phyloP scores from a whole-genome alignment of 1,140 invertebrate species.

The Cydia pomonella region DNA sequence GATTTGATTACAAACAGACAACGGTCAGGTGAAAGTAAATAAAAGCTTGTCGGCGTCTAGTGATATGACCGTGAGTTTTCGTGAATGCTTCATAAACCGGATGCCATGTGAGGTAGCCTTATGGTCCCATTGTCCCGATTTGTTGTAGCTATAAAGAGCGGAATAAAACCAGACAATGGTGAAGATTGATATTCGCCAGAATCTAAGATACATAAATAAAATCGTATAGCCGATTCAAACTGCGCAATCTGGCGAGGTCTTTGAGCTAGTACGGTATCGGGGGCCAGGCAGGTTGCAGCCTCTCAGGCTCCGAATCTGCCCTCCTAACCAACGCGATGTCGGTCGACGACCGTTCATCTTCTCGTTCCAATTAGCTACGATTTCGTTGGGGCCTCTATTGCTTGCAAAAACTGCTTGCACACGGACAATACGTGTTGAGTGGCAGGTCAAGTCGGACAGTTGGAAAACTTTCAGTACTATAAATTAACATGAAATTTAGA shows the following conservation, averaged over 20 bases:
- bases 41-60: no score
- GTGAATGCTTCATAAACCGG: no score
- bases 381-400: slow-evolving; percentile 50
- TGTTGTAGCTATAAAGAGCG: no score
- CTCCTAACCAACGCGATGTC: slow-evolving; percentile 46
- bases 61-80: no score
- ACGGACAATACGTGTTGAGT: slow-evolving; percentile 18
- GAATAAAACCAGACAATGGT: no score
- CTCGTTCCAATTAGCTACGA: slow-evolving; percentile 52
- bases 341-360: slow-evolving; percentile 59
- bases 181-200: not conserved
- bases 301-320: slow-evolving; percentile 14
- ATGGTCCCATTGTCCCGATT: no score
- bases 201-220: slow-evolving; percentile 6
- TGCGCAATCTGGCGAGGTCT: slow-evolving; percentile 10
- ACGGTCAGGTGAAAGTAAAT: no score
- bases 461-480: not conserved
- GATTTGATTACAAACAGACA: no score
- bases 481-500: not conserved
- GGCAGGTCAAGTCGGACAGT: not conserved
- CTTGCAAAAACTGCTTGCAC: slow-evolving; percentile 34
- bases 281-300: slow-evolving; percentile 29
- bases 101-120: no score
- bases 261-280: slow-evolving; percentile 29
- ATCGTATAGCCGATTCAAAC: not conserved